Evolutionary conservation across 1,140 invertebrate genomes (phyloP).

Genomic region (Polypedilum vanderplanki): DNA sequence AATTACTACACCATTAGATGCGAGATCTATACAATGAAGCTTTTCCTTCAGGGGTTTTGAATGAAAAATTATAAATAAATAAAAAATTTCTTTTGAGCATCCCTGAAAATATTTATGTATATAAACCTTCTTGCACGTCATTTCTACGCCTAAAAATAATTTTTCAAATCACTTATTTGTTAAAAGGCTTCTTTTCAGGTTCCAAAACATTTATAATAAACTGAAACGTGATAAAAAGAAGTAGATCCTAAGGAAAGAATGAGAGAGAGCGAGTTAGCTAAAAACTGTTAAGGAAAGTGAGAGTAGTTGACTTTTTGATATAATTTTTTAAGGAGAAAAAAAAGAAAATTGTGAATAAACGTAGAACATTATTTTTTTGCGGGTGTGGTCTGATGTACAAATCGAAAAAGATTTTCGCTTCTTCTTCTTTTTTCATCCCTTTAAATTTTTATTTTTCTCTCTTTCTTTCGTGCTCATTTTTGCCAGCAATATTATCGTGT

Average conservation of each 20-base stretch:
- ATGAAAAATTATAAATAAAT: too few species aligned
- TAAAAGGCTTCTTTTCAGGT: not conserved
- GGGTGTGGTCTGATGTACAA: not conserved
- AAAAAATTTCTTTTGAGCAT: too few species aligned
- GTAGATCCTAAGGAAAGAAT: not conserved
- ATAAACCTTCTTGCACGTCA: not conserved
- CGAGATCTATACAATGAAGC: too few species aligned
- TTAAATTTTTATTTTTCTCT: not conserved
- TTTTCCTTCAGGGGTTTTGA: too few species aligned
- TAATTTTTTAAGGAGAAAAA: not conserved
- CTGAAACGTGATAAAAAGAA: not conserved
- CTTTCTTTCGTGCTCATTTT: not conserved
- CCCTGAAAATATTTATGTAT: too few species aligned
- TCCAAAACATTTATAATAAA: not conserved
- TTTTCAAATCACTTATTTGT: conserved; percentile 1
- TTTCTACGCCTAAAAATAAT: not conserved
- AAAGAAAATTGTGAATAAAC: not conserved
- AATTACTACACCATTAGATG: not conserved
- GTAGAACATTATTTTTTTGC: not conserved
- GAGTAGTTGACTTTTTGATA: not conserved
- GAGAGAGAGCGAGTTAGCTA: not conserved
- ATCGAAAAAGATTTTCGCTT: not conserved
- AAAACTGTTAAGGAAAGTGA: not conserved
- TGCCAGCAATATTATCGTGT: not conserved
- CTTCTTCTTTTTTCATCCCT: not conserved